phyloP scores from a whole-genome alignment of 2,888 invertebrate genomes.

The Schizaphis graminum region DNA sequence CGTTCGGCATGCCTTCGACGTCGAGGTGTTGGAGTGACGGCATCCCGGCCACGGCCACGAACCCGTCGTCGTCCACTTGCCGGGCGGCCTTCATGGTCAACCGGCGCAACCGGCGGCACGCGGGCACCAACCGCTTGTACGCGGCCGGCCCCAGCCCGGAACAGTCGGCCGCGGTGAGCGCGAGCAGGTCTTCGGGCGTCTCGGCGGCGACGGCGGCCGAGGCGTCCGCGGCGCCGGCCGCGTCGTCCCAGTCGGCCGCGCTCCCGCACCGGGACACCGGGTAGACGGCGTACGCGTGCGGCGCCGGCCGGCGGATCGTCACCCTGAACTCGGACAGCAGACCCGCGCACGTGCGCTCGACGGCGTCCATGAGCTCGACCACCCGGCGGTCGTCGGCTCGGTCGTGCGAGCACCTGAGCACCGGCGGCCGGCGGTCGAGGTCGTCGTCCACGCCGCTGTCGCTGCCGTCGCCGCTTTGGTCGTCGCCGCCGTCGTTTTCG shows the following conservation, averaged over 20 bases:
- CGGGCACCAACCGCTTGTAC: slow-evolving; percentile 33
- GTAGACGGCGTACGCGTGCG: slow-evolving; percentile 48
- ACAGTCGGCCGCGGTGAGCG: slow-evolving; percentile 44
- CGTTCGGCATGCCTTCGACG: slow-evolving; percentile 27
- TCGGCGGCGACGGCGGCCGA: not conserved
- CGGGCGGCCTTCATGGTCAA: slow-evolving; percentile 41
- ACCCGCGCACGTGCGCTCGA: slow-evolving; percentile 57
- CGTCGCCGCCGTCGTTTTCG: not conserved
- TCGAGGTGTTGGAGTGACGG: slow-evolving; percentile 37
- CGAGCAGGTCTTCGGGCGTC: slow-evolving; percentile 47
- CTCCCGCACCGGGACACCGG: slow-evolving; percentile 14
- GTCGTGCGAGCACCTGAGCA: slow-evolving; percentile 54
- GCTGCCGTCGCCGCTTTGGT: not conserved
- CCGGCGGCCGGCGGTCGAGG: slow-evolving; percentile 14
- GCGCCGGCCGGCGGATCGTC: slow-evolving; percentile 40
- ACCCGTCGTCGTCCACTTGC: slow-evolving; percentile 47
- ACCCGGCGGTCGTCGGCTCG: slow-evolving; percentile 37
- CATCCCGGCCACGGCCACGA: slow-evolving; percentile 43
- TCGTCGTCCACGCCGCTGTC: not conserved
- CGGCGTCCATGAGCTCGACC: slow-evolving; percentile 11
- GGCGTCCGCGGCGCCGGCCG: not conserved
- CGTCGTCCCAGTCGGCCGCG: not conserved
- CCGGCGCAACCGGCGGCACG: slow-evolving; percentile 33
- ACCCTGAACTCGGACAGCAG: slow-evolving; percentile 53
- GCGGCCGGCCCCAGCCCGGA: slow-evolving; percentile 40